phyloP scores from a whole-genome alignment of 2,888 invertebrate species.

The Coecobrya sp. region DNA sequence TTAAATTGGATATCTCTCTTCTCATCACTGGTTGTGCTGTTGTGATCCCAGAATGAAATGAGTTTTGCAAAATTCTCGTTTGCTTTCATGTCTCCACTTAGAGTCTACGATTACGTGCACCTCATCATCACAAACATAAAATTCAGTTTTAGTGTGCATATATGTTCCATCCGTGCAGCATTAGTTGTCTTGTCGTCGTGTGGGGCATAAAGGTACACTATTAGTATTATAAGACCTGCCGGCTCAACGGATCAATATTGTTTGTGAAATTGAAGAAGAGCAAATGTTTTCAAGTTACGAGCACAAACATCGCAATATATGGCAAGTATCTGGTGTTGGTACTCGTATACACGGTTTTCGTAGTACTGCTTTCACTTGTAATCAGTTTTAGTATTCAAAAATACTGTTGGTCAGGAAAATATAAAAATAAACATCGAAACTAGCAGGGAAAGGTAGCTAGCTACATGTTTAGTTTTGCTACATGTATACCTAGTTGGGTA shows the following conservation, averaged over 20 bases:
- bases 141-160: conserved; percentile 9
- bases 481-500: neutral
- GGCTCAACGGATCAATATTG: conserved; percentile 11
- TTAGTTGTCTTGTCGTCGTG: neutral
- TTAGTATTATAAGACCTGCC: conserved; percentile 1
- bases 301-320: neutral
- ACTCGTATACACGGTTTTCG: neutral
- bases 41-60: conserved; percentile 68
- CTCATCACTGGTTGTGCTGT: conserved; percentile 65
- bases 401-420: neutral
- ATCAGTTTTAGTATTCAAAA: neutral
- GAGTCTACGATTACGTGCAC: conserved; percentile 50
- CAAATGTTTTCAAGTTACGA: neutral
- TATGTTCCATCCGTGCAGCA: neutral
- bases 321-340: neutral
- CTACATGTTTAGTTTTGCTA: neutral
- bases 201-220: neutral
- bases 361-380: neutral
- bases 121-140: conserved; percentile 51
- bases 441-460: neutral
- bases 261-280: neutral
- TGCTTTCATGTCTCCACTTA: conserved; percentile 40
- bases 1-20: conserved; percentile 82
- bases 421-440: neutral
- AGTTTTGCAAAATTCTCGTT: conserved; percentile 54